A percentile compares a stretch with the other conserved stretches of the same genome.
These are phyloP conservation scores for Phanerotoma sp. DNA, from an alignment of 2,888 invertebrate genomes.

Conservation along the genomic window DNA sequence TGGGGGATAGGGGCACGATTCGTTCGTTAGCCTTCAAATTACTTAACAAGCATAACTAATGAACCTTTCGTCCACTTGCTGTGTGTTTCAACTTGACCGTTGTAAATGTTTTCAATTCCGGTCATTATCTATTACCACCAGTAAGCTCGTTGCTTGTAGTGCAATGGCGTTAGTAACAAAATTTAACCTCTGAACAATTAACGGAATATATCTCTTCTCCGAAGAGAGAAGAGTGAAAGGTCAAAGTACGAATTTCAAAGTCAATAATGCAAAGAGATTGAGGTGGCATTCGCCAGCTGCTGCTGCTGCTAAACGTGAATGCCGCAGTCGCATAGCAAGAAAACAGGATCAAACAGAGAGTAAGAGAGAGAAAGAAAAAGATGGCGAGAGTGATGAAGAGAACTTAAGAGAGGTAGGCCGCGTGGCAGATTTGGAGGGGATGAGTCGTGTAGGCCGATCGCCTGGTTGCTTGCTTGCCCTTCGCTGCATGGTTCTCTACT, in stretches of 20 bases:
- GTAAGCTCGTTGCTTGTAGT: neutral
- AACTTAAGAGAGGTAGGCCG: slow-evolving; percentile 24
- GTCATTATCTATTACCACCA: neutral
- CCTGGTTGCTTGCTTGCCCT: slow-evolving; percentile 5
- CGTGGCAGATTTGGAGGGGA: slow-evolving; percentile 29
- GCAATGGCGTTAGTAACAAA: too few species aligned
- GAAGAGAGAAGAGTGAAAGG: slow-evolving; percentile 11
- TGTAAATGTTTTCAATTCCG: neutral
- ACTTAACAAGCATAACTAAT: slow-evolving; percentile 9
- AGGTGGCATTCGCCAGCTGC: slow-evolving; percentile 56
- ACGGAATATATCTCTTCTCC: too few species aligned
- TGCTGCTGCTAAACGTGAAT: slow-evolving; percentile 50
- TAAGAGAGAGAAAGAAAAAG: slow-evolving; percentile 25
- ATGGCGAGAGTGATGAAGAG: slow-evolving; percentile 22
- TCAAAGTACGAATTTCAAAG: slow-evolving; percentile 26
- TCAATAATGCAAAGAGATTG: slow-evolving; percentile 25
- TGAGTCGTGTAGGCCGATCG: slow-evolving; percentile 43
- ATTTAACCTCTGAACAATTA: slow-evolving; percentile 21
- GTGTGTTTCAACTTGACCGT: neutral
- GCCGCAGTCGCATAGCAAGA: slow-evolving; percentile 42
- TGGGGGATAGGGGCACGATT: neutral
- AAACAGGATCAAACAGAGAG: slow-evolving; percentile 29
- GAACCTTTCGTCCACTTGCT: neutral
- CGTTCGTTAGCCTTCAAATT: slow-evolving; percentile 9
- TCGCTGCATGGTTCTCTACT: slow-evolving; percentile 40